Evolutionary conservation across 2,888 invertebrate genomes (phyloP).

Genomic region (Alviniconcha strummeri): DNA sequence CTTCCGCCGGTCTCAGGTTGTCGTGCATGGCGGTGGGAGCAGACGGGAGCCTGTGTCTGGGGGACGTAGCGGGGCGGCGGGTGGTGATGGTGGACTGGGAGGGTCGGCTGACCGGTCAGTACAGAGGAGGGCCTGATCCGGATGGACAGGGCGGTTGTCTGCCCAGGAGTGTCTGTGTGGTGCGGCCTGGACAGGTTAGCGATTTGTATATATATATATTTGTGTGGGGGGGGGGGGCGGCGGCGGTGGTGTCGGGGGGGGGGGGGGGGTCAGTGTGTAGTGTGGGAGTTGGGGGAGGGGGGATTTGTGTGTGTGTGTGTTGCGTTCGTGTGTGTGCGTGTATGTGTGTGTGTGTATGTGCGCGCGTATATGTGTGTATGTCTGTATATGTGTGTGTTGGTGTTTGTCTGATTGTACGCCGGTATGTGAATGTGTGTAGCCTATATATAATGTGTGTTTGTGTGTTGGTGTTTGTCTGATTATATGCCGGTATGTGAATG

Average conservation of each 20-base stretch:
- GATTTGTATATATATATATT: background rate
- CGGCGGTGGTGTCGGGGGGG: too few relatives aligned
- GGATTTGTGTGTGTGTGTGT: background rate
- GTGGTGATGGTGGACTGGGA: constrained; percentile 21
- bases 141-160: constrained; percentile 29
- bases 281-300: too few relatives aligned
- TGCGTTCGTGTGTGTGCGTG: background rate
- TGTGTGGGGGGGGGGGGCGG: too few relatives aligned
- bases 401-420: background rate
- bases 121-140: constrained; percentile 20
- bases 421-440: background rate
- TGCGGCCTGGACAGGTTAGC: constrained; percentile 24
- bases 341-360: background rate
- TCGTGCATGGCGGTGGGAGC: constrained; percentile 31
- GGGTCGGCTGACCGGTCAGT: constrained; percentile 27
- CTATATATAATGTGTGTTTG: background rate
- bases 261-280: too few relatives aligned
- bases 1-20: constrained; percentile 4
- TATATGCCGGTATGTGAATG: background rate
- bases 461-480: background rate
- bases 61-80: constrained; percentile 4
- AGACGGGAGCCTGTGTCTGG: constrained; percentile 29
- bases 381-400: background rate
- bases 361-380: too few relatives aligned
- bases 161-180: constrained; percentile 26